Percentiles rank a stretch among this genome's conserved stretches.
phyloP scores from a whole-genome alignment of 2,797 vertebrate genomes.

The Sebastes steindachneri region DNA sequence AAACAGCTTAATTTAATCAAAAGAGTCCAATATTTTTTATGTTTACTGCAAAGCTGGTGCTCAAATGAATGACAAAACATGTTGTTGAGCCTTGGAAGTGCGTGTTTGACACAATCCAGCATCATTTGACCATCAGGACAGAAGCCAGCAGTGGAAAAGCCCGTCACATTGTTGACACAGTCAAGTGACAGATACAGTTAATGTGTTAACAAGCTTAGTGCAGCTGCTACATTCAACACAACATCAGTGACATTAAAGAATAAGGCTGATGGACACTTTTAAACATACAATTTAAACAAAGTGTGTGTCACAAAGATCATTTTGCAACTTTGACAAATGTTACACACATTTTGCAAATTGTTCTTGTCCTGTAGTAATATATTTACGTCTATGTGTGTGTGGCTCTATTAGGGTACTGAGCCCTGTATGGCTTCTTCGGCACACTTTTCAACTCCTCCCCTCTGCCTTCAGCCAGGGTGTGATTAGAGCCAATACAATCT shows the following conservation, averaged over 20 bases:
- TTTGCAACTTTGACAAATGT: neutral
- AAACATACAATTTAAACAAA: neutral
- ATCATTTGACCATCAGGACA: neutral
- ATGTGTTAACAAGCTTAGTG: slow-evolving; percentile 29
- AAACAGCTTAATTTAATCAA: neutral
- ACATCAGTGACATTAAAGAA: neutral
- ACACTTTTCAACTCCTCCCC: slow-evolving; percentile 77
- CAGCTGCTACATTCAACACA: slow-evolving; percentile 18
- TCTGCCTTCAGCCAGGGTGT: slow-evolving; percentile 65
- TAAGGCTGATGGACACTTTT: neutral
- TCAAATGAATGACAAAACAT: neutral
- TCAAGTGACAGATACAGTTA: slow-evolving; percentile 33
- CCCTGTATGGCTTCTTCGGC: slow-evolving; percentile 52
- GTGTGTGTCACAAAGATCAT: neutral
- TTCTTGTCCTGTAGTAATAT: neutral
- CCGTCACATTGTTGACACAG: slow-evolving; percentile 31
- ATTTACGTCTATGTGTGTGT: slow-evolving; percentile 8
- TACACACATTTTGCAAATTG: neutral
- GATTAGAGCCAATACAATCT: slow-evolving; percentile 78
- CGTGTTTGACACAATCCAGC: slow-evolving; percentile 12
- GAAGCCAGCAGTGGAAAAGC: slow-evolving; percentile 31
- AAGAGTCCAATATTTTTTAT: neutral
- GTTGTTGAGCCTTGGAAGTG: neutral
- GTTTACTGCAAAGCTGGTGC: neutral
- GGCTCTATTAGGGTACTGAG: slow-evolving; percentile 39